Percentiles rank a stretch among this genome's conserved stretches.
These are phyloP conservation scores for Entosphenus tridentatus DNA, from an alignment of 2,113 vertebrate genomes.

Conservation along the genomic window DNA sequence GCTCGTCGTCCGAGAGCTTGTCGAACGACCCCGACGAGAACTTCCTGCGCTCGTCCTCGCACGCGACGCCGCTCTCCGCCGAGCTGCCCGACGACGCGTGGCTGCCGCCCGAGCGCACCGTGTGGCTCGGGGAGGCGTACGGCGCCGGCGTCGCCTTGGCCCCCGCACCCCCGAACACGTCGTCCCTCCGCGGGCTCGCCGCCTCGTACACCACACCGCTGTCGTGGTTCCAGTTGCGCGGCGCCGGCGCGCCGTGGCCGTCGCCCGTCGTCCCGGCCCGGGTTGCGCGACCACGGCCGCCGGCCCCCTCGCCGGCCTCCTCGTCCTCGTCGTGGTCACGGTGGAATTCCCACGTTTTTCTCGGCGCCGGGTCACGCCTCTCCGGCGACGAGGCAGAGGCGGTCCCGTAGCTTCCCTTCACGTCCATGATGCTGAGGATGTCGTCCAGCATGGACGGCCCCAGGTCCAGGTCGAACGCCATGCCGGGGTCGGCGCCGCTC, in stretches of 20 bases:
- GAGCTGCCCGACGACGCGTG: slow-evolving; percentile 1
- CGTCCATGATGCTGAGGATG: slow-evolving; percentile 57
- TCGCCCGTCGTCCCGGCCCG: background rate
- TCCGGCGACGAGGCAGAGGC: no score
- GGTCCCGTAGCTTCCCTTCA: slow-evolving; percentile 13
- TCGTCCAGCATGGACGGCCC: slow-evolving; percentile 73
- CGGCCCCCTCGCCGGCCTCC: no score
- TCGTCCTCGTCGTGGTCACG: no score
- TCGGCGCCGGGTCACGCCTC: no score
- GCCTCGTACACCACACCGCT: background rate
- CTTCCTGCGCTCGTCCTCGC: background rate
- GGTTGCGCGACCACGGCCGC: no score
- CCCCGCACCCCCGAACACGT: background rate
- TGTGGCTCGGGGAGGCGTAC: background rate
- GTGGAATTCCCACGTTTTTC: no score
- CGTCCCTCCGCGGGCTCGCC: no score
- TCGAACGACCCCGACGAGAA: background rate
- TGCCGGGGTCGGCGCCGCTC: slow-evolving; percentile 19
- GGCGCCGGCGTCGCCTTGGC: background rate
- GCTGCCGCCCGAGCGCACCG: background rate
- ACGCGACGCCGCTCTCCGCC: slow-evolving; percentile 3
- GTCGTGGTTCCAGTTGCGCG: slow-evolving; percentile 2
- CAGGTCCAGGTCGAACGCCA: slow-evolving; percentile 41
- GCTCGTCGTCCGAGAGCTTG: slow-evolving; percentile 2
- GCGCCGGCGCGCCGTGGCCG: background rate